Percentiles rank a stretch among this genome's conserved stretches.
Conservation (phyloP, 2,113 vertebrate genomes). For the Mesembrinibis cayennensis region DNA sequence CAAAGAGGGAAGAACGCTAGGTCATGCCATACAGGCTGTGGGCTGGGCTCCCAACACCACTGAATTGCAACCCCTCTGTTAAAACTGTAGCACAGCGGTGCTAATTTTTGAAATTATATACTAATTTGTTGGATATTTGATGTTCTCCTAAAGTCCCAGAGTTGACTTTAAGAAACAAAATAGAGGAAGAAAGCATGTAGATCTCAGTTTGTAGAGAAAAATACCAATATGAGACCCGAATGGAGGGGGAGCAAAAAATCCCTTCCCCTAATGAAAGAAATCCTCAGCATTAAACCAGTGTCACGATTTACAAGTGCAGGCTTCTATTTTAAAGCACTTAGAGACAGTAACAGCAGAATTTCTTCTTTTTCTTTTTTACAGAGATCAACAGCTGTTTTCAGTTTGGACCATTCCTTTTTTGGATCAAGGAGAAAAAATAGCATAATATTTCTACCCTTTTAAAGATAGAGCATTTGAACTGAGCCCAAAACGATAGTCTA, state of each 20-base stretch:
- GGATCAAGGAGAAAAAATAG: not conserved
- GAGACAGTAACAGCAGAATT: not conserved
- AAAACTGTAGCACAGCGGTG: not conserved
- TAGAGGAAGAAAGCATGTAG: not conserved
- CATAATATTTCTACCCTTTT: not conserved
- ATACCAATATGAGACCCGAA: not conserved
- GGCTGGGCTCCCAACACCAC: not conserved
- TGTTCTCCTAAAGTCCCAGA: not conserved
- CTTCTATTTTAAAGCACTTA: not conserved
- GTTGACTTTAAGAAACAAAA: not conserved
- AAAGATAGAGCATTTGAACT: not conserved
- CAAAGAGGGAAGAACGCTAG: not conserved
- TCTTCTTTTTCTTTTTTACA: not conserved
- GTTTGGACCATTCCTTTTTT: not conserved
- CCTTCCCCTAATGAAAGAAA: not conserved
- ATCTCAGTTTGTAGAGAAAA: not conserved
- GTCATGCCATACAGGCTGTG: not conserved
- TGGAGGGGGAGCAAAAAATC: not conserved
- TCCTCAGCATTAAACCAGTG: not conserved
- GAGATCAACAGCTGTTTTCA: not conserved
- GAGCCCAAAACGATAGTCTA: not conserved
- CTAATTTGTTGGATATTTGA: not conserved
- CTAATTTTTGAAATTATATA: not conserved
- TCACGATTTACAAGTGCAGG: not conserved
- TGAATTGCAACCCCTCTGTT: not conserved